phyloP scores from a whole-genome alignment of 2,113 vertebrate genomes.

The Chauna torquata region DNA sequence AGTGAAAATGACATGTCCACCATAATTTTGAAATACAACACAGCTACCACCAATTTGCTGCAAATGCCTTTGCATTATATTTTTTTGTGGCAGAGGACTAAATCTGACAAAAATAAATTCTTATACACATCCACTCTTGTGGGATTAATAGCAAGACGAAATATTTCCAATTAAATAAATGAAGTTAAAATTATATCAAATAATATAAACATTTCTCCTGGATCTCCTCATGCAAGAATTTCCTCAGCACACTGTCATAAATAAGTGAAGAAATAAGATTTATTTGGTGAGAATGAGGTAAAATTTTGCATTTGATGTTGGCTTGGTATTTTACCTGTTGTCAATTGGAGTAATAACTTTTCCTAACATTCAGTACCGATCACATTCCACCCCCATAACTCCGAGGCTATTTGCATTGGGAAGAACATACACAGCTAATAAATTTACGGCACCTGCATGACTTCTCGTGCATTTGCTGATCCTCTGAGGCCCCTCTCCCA shows the following conservation, averaged over 20 bases:
- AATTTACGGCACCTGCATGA: background rate
- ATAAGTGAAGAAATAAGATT: slow-evolving; percentile 24
- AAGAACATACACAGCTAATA: background rate
- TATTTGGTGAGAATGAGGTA: slow-evolving; percentile 64
- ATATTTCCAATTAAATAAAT: slow-evolving; percentile 1
- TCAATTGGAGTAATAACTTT: slow-evolving; percentile 28
- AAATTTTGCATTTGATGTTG: slow-evolving; percentile 51
- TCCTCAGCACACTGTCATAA: background rate
- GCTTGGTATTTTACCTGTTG: slow-evolving; percentile 64
- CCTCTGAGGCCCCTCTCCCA: background rate
- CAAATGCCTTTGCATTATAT: slow-evolving; percentile 20
- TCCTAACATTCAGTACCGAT: background rate
- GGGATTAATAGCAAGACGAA: background rate
- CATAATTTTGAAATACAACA: slow-evolving; percentile 40
- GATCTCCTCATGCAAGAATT: background rate
- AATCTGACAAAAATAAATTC: slow-evolving; percentile 26
- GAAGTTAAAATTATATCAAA: background rate
- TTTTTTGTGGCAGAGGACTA: background rate
- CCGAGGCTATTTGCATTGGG: background rate
- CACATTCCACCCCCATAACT: background rate
- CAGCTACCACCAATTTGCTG: background rate
- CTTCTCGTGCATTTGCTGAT: background rate
- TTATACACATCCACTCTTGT: background rate
- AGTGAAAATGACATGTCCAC: slow-evolving; percentile 55
- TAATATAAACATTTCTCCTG: background rate